Evolutionary conservation across 2,113 vertebrate species (phyloP), one percentile per base, ranked within the genome.

Genomic region (Indri indri): DNA sequence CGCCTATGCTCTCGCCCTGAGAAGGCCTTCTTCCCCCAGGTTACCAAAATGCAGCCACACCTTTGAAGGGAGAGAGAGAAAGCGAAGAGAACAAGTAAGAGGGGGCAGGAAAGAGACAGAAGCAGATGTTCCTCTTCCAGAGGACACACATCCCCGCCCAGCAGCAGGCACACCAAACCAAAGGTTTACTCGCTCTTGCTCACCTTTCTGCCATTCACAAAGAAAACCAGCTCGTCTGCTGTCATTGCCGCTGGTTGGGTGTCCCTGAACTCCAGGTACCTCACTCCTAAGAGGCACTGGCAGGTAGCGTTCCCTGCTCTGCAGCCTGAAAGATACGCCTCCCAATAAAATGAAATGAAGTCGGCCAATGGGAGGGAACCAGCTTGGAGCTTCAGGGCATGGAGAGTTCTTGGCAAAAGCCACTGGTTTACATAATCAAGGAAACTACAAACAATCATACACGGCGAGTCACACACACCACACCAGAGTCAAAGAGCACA

Each of bases 181-280:
- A 92, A 95, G 52, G 30, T 73, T 50, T 22, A 79, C 37, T 65
- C 20, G 79, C 37, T 66, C 61, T 87, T 89, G 77, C 98, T 98
- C 99, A 99, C 99, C 99, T 99, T 99, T 98, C 98, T 99, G 47
- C 99, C 99, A 95, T 99, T 99, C 68, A 99, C 99, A 97, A 99
- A 99, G 98, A 99, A 99, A 98, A 99, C 90, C 73, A 99, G 98
- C 34, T 99, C 98, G 66, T 99, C 99, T 0, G 94, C 61, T 82
- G 97, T 92, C 96, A 97, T 98, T 50, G 59, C 88, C 57, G 11
- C 68, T 0, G 27, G 66, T 3, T 40, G n/a, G 70, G 65, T 8
- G 66, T 47, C 47, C 50, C 87, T 40, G 47, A 77, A 73, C 84
- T 90, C 34, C 82, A 71, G 45, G 37, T 23, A 16, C 32, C 45